These are phyloP conservation scores for Pogonophryne albipinna DNA, from an alignment of 2,797 vertebrate species.

Conservation along the genomic window DNA sequence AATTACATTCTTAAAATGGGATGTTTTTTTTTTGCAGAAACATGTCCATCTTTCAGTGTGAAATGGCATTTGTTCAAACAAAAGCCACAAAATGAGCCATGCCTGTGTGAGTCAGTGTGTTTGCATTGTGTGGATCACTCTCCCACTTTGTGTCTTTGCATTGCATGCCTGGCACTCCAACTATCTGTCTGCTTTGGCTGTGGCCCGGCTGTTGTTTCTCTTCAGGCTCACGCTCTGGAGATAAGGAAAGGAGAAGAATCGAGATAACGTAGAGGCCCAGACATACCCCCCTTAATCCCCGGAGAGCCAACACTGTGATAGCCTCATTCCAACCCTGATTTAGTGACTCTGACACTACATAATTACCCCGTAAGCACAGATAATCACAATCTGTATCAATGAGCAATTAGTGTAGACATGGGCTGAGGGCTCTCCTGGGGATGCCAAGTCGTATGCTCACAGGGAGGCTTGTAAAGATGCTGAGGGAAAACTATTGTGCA, in stretches of 20 bases:
- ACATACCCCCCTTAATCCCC: conserved; percentile 62
- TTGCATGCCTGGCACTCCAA: conserved; percentile 80
- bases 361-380: conserved; percentile 79
- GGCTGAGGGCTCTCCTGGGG: conserved; percentile 68
- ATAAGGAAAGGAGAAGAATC: conserved; percentile 79
- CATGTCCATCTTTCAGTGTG: conserved; percentile 38
- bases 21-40: conserved; percentile 31
- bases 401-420: conserved; percentile 81
- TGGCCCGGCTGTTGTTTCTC: conserved; percentile 78
- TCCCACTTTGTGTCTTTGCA: conserved; percentile 59
- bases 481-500: background rate
- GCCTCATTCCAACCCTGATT: conserved; percentile 78
- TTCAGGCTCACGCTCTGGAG: conserved; percentile 78
- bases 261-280: conserved; percentile 78
- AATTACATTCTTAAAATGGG: conserved; percentile 36
- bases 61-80: conserved; percentile 46
- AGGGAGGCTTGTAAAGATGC: conserved; percentile 30
- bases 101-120: conserved; percentile 15
- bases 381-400: conserved; percentile 82
- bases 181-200: conserved; percentile 80
- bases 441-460: conserved; percentile 38
- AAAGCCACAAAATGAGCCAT: conserved; percentile 42
- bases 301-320: conserved; percentile 74
- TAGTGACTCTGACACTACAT: conserved; percentile 79
- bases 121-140: conserved; percentile 30